Evolutionary conservation across 2,113 vertebrate genomes (phyloP), one percentile per base, ranked within the genome.

Genomic region (Nycticebus coucang): DNA sequence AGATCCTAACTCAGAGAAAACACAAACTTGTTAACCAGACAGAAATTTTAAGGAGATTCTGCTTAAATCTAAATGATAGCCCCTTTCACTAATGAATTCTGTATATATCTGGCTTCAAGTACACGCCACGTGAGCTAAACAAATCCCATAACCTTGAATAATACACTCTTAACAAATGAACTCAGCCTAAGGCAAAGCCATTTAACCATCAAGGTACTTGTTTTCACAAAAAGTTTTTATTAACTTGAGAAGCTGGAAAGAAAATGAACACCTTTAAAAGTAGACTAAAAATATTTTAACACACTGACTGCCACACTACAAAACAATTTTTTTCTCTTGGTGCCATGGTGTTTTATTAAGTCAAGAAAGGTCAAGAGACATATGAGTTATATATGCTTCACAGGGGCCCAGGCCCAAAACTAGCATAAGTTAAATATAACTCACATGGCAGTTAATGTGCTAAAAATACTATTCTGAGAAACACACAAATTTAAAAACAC

Each of bases 1-100:
- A 99, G 98, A 97, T 99, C 99, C 99, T 99, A 98, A 9, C 0
- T 14, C 60, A 96, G 79, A 97, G 77, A 53, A 97, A 84, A 97
- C 9, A 96, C 7, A 95, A 72, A 96, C 18, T 8, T 18, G 45
- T 80, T 10, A 97, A 82, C n/a, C 77, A 77, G 21, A 57, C 59
- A 94, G 68, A 4, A 26, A 53, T 11, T 93, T 74, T 0, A 75
- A 77, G 0, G 2, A 59, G 1, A 14, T 2, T 50, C 30, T 1
- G 19, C 0, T 33, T 0, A 41, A 11, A 87, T 10, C 45, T 41
- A 90, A 91, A 85, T 5, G 6, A 14, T 0, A 28, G 45, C 12
- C 50, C 50, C 57, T 69, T 9, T 14, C 41, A 3, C 55, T 18
- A 19, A 53, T 5, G 66, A 80, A 35, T 26, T 59, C 62, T 66